These are phyloP conservation scores for Caenorhabditis uteleia DNA, from an alignment of 2,888 invertebrate genomes.

Conservation along the genomic window DNA sequence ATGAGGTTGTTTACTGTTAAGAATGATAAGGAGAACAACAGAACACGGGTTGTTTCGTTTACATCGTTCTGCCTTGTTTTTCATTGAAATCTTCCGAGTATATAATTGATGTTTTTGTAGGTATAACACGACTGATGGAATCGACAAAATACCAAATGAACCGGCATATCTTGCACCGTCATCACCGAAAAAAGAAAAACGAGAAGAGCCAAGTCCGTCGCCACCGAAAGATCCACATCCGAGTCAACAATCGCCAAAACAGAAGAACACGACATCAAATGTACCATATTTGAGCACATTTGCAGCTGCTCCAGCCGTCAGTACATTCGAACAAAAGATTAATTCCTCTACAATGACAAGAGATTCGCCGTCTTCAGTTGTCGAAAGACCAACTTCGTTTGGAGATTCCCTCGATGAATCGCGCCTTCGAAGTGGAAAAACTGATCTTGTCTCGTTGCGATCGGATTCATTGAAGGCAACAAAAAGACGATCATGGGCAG, in stretches of 20 bases:
- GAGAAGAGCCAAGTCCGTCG: constrained; percentile 31
- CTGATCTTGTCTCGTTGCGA: constrained; percentile 63
- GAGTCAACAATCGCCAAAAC: constrained; percentile 16
- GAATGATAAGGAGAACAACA: no score
- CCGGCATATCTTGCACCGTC: constrained; percentile 16
- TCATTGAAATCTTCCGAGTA: neutral
- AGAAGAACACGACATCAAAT: constrained; percentile 14
- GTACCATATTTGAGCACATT: no score
- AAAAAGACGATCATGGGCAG: constrained; percentile 68
- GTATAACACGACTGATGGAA: constrained; percentile 22
- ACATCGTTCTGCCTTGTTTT: constrained; percentile 6
- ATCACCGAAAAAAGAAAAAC: constrained; percentile 11
- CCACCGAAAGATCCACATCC: constrained; percentile 51
- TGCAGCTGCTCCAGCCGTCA: constrained; percentile 1
- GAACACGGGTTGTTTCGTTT: no score
- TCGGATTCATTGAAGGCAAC: constrained; percentile 67
- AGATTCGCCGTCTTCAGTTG: constrained; percentile 16
- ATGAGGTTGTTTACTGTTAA: no score
- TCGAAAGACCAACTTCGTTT: constrained; percentile 24
- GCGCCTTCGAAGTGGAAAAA: constrained; percentile 40
- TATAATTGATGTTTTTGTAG: constrained; percentile 11
- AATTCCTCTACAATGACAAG: constrained; percentile 27
- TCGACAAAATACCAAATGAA: constrained; percentile 19
- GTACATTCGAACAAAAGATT: constrained; percentile 26
- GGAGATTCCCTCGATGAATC: constrained; percentile 46